A percentile compares a stretch with the other conserved stretches of the same genome.
These are phyloP conservation scores for Parnassius smintheus DNA, from an alignment of 2,888 invertebrate genomes.

Conservation along the genomic window DNA sequence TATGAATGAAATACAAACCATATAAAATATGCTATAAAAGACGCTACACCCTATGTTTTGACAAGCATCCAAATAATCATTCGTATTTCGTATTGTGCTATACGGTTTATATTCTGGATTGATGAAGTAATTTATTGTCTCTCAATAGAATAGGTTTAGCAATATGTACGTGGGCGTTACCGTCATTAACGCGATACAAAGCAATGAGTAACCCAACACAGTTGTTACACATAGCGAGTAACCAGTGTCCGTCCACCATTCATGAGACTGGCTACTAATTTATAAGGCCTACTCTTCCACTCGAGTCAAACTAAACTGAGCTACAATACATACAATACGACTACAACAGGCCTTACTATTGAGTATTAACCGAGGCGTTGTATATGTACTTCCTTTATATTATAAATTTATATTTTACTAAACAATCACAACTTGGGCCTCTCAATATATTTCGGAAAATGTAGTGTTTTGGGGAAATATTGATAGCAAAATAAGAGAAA, in stretches of 20 bases:
- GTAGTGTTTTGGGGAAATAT: too few species aligned
- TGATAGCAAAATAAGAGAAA: too few species aligned
- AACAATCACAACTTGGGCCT: too few species aligned
- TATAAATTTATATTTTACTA: too few species aligned
- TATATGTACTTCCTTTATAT: too few species aligned
- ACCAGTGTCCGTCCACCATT: neutral
- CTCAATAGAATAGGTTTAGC: constrained; percentile 12
- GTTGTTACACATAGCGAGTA: constrained; percentile 2
- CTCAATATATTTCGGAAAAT: too few species aligned
- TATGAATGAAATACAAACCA: too few species aligned
- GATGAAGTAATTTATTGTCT: constrained; percentile 5
- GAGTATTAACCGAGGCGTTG: neutral
- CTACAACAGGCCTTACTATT: neutral
- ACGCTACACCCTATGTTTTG: too few species aligned
- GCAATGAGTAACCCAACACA: constrained; percentile 13
- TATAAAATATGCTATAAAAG: too few species aligned
- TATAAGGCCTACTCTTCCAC: constrained; percentile 4
- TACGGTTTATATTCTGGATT: neutral
- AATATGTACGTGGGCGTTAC: constrained; percentile 4
- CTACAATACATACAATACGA: constrained; percentile 4
- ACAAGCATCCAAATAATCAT: too few species aligned
- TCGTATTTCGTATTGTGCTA: too few species aligned
- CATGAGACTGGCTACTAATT: neutral
- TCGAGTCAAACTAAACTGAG: neutral
- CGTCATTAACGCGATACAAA: constrained; percentile 11